Percentiles rank a stretch among this genome's conserved stretches.
These are phyloP conservation scores for Agrilus biguttatus DNA, from an alignment of 2,888 invertebrate genomes.

Conservation along the genomic window DNA sequence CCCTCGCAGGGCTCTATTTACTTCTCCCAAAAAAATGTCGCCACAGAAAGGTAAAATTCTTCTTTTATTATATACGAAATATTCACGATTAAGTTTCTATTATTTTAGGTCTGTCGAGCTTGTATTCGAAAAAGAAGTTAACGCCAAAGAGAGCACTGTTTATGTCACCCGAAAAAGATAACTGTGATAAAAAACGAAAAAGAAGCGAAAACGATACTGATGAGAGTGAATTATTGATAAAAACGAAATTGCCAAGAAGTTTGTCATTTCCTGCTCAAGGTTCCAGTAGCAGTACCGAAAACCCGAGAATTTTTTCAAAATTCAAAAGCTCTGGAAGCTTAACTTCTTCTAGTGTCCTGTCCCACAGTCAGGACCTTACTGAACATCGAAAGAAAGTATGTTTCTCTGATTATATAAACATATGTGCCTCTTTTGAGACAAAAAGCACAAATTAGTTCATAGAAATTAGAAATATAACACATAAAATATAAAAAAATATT, in stretches of 20 bases:
- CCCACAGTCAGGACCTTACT: constrained; percentile 36
- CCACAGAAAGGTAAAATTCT: constrained; percentile 7
- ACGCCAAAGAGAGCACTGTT: constrained; percentile 53
- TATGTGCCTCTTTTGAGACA: too few species aligned
- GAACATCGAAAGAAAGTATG: constrained; percentile 49
- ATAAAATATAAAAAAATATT: too few species aligned
- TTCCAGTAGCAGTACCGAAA: constrained; percentile 11
- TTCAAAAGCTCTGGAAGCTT: constrained; percentile 7
- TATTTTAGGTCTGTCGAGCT: constrained; percentile 10
- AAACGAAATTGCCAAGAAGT: constrained; percentile 40
- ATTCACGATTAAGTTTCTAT: not conserved
- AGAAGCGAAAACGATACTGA: constrained; percentile 29
- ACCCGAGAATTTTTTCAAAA: not conserved
- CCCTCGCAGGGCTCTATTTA: constrained; percentile 19
- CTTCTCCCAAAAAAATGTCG: constrained; percentile 13
- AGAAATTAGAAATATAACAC: too few species aligned
- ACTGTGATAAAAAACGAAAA: constrained; percentile 34
- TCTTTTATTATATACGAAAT: not conserved
- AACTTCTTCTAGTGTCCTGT: constrained; percentile 5
- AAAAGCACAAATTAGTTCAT: too few species aligned
- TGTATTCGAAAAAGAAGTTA: constrained; percentile 21
- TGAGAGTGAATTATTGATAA: constrained; percentile 8
- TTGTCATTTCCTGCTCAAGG: constrained; percentile 41
- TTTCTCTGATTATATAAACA: too few species aligned
- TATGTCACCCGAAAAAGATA: constrained; percentile 36